Base-by-base conservation (phyloP, 2,113 vertebrate genomes). In the Protomyctophum bolini region DNA sequence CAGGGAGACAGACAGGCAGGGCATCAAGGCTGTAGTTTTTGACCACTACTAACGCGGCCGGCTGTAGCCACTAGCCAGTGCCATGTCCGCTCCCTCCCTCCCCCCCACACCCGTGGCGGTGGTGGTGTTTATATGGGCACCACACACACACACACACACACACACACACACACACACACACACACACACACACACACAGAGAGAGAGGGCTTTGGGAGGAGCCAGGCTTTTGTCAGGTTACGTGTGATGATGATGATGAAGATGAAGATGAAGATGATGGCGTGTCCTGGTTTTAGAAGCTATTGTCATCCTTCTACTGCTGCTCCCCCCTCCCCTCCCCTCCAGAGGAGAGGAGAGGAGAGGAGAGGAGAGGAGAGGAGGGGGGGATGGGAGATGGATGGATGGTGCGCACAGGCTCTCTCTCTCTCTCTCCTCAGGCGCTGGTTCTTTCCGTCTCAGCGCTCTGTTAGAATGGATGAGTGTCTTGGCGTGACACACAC, bases 281-380 rank as follows among this genome's bases (percentile, higher is more conserved):
- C 81, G 83, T 88, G 88, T 83, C 87, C 90, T 88, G 89, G 85
- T 91, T 92, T 21, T 91, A 86, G 84, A 86, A 87, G 91, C 90
- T 89, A 90, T 91, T 92, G 89, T 91, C 88, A 88, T 90, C 21
- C 21, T 21, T 21, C 87, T 79, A 87, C 88, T 88, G 78, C 83
- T 89, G 88, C 87, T 88, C 79, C 77, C 21, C 21, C 21, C 21
- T 21, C 21, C 2, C 21, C 21, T 21, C 21, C 2, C 21, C 21
- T 21, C 21, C 2, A 41, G 33, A 41, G 33, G 33, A 41, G 33
- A 41, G 33, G 33, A 41, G 33, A 41, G 33, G 33, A 41, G 33
- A 41, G 33, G 33, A 41, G 33, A 41, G 33, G 33, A 41, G 33
- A 41, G 33, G 33, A 41, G 33, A 41, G 33, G 33, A 41, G 66